A percentile compares a stretch with the other conserved stretches of the same genome.
These are phyloP conservation scores for Drosophila virilis DNA, from an alignment of 1,140 invertebrate genomes.

Conservation along the genomic window DNA sequence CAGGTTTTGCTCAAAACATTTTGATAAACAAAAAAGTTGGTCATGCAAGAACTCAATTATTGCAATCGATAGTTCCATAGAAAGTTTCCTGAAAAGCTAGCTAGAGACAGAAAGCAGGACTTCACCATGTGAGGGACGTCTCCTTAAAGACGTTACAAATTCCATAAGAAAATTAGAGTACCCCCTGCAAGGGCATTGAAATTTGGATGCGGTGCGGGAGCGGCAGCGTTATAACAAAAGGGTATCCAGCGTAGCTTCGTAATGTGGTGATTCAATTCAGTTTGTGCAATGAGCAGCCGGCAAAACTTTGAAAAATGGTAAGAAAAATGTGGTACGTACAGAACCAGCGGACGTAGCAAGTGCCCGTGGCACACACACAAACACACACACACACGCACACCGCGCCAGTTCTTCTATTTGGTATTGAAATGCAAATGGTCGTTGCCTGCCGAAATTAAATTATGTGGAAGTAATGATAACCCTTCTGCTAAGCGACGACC, in stretches of 20 bases:
- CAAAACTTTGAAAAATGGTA: slow-evolving; percentile 76
- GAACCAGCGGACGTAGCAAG: slow-evolving; percentile 16
- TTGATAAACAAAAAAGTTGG: no score
- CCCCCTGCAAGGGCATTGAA: not conserved
- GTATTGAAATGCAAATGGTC: slow-evolving; percentile 83
- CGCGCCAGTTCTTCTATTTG: slow-evolving; percentile 44
- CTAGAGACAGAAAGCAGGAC: no score
- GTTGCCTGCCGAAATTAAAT: slow-evolving; percentile 81
- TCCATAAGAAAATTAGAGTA: no score
- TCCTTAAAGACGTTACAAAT: no score
- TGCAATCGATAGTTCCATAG: no score
- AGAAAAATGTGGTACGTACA: slow-evolving; percentile 47
- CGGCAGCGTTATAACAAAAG: slow-evolving; percentile 30
- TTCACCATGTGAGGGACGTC: no score
- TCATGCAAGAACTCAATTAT: no score
- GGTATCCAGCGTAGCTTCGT: slow-evolving; percentile 33
- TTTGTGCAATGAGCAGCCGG: slow-evolving; percentile 77
- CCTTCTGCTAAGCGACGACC: slow-evolving; percentile 62
- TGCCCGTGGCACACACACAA: not conserved
- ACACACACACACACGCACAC: not conserved
- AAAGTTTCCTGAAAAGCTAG: no score
- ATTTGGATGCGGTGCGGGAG: not conserved
- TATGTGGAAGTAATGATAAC: slow-evolving; percentile 84
- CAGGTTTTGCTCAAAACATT: no score
- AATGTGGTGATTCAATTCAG: slow-evolving; percentile 76